phyloP scores from a whole-genome alignment of 2,797 vertebrate species.

The Luscinia luscinia region DNA sequence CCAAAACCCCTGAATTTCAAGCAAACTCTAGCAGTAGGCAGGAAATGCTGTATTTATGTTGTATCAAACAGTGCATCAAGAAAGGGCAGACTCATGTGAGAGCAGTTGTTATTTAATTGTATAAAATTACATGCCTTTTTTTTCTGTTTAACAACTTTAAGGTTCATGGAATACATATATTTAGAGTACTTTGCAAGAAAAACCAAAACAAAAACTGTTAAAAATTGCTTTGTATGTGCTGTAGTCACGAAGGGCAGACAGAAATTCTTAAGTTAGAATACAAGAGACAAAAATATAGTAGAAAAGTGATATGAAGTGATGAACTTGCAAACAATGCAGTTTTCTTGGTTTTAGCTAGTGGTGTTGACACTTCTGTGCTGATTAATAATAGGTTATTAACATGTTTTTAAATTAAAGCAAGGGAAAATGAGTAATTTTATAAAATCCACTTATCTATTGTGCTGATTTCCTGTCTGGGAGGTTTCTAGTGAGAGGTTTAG shows the following conservation, averaged over 20 bases:
- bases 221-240: neutral
- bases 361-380: neutral
- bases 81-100: neutral
- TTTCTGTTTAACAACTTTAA: neutral
- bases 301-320: neutral
- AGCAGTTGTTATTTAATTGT: neutral
- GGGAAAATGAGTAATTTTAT: neutral
- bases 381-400: neutral
- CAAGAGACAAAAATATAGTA: neutral
- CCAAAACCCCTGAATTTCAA: neutral
- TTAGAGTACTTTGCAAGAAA: neutral
- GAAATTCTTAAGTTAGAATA: neutral
- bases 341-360: neutral
- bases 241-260: neutral
- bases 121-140: neutral
- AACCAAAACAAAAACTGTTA: neutral
- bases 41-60: neutral
- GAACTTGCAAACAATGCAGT: neutral
- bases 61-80: neutral
- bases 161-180: neutral
- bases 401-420: conserved; percentile 20
- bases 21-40: neutral
- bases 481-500: conserved; percentile 1
- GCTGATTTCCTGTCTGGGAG: neutral
- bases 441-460: neutral